phyloP scores from a whole-genome alignment of 1,140 invertebrate species.

The Vollenhovia emeryi region DNA sequence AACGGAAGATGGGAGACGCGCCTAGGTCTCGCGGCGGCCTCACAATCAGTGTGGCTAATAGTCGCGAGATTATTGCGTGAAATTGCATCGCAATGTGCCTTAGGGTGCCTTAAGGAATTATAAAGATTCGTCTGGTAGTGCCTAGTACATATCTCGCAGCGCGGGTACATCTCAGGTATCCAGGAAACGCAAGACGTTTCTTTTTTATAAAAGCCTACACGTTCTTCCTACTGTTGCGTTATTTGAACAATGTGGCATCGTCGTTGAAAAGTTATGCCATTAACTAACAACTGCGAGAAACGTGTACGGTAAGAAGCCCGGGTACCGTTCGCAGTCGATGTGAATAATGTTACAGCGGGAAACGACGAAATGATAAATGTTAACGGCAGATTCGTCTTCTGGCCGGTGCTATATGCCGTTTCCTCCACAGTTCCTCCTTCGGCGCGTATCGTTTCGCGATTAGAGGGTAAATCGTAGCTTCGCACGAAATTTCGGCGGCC shows the following conservation, averaged over 20 bases:
- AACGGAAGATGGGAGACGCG: not conserved
- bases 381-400: slow-evolving; percentile 5
- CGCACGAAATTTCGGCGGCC: not conserved
- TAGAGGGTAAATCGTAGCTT: not conserved
- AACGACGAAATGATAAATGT: not conserved
- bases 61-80: not conserved
- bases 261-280: not conserved
- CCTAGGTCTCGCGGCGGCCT: not conserved
- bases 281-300: not conserved
- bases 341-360: not conserved
- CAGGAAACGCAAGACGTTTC: not conserved
- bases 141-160: too few species aligned
- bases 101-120: slow-evolving; percentile 11
- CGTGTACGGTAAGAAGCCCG: not conserved
- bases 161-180: too few species aligned
- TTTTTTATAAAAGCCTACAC: too few species aligned
- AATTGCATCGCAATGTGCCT: not conserved
- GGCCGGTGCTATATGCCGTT: slow-evolving; percentile 48
- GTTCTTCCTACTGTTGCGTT: not conserved
- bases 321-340: not conserved
- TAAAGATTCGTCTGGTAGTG: not conserved
- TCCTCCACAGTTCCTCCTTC: slow-evolving; percentile 23
- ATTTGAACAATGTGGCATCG: not conserved
- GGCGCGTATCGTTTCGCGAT: not conserved
- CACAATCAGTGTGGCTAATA: not conserved